These are phyloP conservation scores for Hestina assimilis DNA, from an alignment of 1,140 invertebrate species.

Conservation along the genomic window DNA sequence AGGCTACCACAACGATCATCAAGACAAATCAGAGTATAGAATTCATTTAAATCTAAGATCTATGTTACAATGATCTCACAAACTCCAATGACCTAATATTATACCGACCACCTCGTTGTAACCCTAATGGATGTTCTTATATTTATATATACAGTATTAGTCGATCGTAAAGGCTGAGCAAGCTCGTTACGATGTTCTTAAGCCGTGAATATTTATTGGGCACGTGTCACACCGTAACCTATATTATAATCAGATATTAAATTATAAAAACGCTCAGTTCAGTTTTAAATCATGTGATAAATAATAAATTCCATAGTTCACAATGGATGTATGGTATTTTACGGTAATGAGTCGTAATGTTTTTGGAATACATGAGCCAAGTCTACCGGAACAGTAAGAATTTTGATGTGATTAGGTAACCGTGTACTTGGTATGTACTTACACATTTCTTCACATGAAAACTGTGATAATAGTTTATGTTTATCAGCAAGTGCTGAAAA, in stretches of 20 bases:
- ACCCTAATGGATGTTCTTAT: constrained; percentile 18
- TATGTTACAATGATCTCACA: neutral
- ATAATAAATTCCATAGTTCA: no score
- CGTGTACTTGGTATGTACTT: no score
- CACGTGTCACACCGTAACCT: constrained; percentile 37
- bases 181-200: constrained; percentile 37
- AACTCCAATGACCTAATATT: constrained; percentile 29
- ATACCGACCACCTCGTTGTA: neutral
- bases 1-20: no score
- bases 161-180: constrained; percentile 46
- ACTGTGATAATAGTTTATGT: no score
- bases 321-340: no score
- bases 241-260: constrained; percentile 8
- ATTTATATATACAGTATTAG: constrained; percentile 45
- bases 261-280: neutral
- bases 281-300: neutral
- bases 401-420: no score
- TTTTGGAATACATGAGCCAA: no score
- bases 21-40: neutral
- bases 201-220: constrained; percentile 22
- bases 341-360: no score
- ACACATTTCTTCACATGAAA: no score
- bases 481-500: no score
- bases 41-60: neutral
- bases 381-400: no score